phyloP scores from a whole-genome alignment of 2,797 vertebrate species.

The Enoplosus armatus region DNA sequence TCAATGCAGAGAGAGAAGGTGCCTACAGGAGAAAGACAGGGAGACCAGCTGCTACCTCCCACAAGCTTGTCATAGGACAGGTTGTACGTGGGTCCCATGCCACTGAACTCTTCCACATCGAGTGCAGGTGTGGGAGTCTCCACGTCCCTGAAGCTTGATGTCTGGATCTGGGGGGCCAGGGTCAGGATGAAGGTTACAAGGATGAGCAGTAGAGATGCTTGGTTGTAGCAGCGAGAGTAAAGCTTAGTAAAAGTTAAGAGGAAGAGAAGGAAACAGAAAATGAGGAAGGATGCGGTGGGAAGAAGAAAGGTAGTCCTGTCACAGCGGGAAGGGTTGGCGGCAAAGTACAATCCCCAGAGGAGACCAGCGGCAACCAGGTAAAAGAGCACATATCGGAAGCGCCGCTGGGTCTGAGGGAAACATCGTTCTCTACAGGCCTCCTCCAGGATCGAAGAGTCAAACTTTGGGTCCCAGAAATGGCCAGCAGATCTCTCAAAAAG shows the following conservation, averaged over 20 bases:
- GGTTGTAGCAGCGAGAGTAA: constrained; percentile 90
- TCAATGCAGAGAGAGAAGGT: constrained; percentile 97
- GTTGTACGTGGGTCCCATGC: constrained; percentile 78
- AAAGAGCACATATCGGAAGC: constrained; percentile 95
- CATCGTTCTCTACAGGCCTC: constrained; percentile 96
- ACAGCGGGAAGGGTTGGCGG: constrained; percentile 86
- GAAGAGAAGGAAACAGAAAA: constrained; percentile 91
- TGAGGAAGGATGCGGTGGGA: constrained; percentile 90
- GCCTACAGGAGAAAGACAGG: constrained; percentile 94
- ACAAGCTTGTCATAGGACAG: constrained; percentile 58
- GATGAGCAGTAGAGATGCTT: constrained; percentile 90
- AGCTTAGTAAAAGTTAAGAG: constrained; percentile 92
- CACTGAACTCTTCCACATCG: constrained; percentile 71
- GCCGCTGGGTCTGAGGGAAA: constrained; percentile 95
- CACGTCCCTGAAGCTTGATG: constrained; percentile 78
- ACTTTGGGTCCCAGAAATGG: constrained; percentile 97
- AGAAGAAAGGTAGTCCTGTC: constrained; percentile 86
- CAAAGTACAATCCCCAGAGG: constrained; percentile 95
- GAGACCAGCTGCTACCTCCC: constrained; percentile 57
- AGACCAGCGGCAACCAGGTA: constrained; percentile 90
- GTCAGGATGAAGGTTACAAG: constrained; percentile 91
- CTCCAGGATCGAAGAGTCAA: constrained; percentile 96
- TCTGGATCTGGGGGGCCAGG: constrained; percentile 92
- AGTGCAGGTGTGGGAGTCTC: constrained; percentile 65
- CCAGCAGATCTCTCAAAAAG: constrained; percentile 96